Evolutionary conservation across 2,797 vertebrate genomes (phyloP), one percentile per base, ranked within the genome.

Genomic region (Fratercula arctica): DNA sequence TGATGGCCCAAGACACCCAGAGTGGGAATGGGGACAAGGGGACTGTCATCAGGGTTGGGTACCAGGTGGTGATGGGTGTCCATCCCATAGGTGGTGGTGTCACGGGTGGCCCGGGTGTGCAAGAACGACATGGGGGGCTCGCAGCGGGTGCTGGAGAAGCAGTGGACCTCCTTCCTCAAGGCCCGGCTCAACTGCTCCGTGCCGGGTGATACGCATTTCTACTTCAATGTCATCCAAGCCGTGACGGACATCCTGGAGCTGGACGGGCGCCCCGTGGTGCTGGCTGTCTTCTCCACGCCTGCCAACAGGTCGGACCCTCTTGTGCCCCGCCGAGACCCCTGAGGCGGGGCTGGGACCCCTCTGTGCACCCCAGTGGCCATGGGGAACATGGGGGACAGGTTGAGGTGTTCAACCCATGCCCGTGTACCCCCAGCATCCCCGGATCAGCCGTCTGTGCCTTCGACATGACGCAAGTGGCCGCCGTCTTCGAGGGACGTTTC

Each of bases 141-240:
- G 0, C 99, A 99, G 87, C 97, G 99, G 0, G 99, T 99, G 83
- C 98, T 99, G 93, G 99, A 99, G 98, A 99, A 99, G 97, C 99
- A 99, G 97, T 99, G 99, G 99, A 99, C 99, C 0, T 99, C 99
- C 5, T 99, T 99, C 97, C 98, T 99, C 82, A 99, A 99, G 96
- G 99, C 99, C 3, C 98, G 99, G 14, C 98, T 99, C 81, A 99
- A 99, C 98, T 99, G 99, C 97, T 99, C 99, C 0, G 98, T 99
- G 74, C 99, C 99, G 0, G 99, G 99, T 0, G 99, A 99, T 81
- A 99, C 99, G 0, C 99, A 99, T 95, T 99, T 99, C 98, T 99
- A 99, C 97, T 99, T 99, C 95, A 99, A 99, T 15, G 98, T 99
- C 97, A 99, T 99, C 93, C 99, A 99, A 94, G 99, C 99, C 2